A percentile compares a stretch with the other conserved stretches of the same genome.
These are phyloP conservation scores for Lepidonotus clava DNA, from an alignment of 2,888 invertebrate genomes.

Conservation along the genomic window DNA sequence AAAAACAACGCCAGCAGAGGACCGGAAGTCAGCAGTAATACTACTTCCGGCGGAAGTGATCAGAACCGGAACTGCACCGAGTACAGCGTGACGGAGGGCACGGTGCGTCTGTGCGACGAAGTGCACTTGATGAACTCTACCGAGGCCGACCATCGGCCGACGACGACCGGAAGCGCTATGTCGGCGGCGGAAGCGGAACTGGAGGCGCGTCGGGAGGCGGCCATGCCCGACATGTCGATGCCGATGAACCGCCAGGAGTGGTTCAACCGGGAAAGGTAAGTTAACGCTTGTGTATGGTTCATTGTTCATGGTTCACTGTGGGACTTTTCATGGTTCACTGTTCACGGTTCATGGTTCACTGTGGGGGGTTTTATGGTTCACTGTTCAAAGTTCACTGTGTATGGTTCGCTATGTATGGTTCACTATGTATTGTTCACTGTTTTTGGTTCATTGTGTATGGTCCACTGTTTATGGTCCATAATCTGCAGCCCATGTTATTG, in stretches of 20 bases:
- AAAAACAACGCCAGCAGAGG: not conserved
- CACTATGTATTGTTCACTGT: too few relatives aligned
- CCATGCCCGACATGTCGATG: not conserved
- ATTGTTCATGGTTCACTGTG: too few relatives aligned
- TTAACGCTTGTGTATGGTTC: too few relatives aligned
- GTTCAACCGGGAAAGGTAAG: constrained; percentile 15
- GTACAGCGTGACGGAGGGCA: not conserved
- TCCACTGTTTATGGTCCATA: too few relatives aligned
- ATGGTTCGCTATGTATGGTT: too few relatives aligned
- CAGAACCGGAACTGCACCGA: constrained; percentile 13
- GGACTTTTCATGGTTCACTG: too few relatives aligned
- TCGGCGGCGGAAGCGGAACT: constrained; percentile 1
- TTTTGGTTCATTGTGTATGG: too few relatives aligned
- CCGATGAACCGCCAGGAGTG: constrained; percentile 13
- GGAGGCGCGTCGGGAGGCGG: not conserved
- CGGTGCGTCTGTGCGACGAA: constrained; percentile 9
- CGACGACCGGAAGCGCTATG: not conserved
- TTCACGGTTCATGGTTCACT: too few relatives aligned
- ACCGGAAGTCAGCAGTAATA: not conserved
- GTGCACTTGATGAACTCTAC: constrained; percentile 37
- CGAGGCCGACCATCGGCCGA: not conserved
- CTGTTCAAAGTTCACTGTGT: too few relatives aligned
- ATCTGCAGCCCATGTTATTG: too few relatives aligned
- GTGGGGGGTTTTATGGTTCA: too few relatives aligned
- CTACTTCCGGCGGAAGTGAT: not conserved